Evolutionary conservation across 2,888 invertebrate species (phyloP), one percentile per base, ranked within the genome.

Genomic region (Sinelater perroti): DNA sequence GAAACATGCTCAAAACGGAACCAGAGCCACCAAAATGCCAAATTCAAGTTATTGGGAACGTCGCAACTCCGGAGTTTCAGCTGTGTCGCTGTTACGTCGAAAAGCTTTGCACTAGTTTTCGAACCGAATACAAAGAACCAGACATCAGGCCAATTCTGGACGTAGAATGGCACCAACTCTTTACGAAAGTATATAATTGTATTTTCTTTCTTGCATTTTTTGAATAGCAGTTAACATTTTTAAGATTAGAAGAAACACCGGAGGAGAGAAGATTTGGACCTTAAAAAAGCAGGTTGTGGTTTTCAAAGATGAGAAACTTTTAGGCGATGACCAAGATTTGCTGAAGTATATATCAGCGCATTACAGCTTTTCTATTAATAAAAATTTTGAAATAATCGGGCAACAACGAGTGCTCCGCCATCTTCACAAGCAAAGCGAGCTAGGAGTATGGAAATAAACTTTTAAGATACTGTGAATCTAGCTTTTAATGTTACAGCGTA

Each of bases 241-340:
- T 26, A 50, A 73, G 73, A 65, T 68, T 38, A 69, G 68, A 47
- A 54, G 77, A 53, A 74, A 74, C 64, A 78, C 78, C 56, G 84
- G 84, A 5, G 79, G 79, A 1, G 61, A 76, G 36, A 62, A 76
- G 40, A 72, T 81, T 4, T 84, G 81, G 77, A 77, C 78, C 7
- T 66, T 83, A 14, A 63, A 70, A 21, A 78, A 77, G 28, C 75
- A 77, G 38, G 83, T 83, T 0, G 81, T 79, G 3, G 79, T 86
- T 1, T 77, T 84, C 59, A 62, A 78, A 1, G 78, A 85, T 61
- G 79, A 78, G 5, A 70, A 78, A 49, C 80, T 81, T 59, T 69
- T 86, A 20, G 86, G 86, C 0, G 83, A 82, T 33, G 81, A 82
- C 44, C 69, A 75, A 1, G 83, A 82, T 51, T 71, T 87, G 14